Conservation (phyloP, 2,113 vertebrate species). For the Nansenia antarctica region DNA sequence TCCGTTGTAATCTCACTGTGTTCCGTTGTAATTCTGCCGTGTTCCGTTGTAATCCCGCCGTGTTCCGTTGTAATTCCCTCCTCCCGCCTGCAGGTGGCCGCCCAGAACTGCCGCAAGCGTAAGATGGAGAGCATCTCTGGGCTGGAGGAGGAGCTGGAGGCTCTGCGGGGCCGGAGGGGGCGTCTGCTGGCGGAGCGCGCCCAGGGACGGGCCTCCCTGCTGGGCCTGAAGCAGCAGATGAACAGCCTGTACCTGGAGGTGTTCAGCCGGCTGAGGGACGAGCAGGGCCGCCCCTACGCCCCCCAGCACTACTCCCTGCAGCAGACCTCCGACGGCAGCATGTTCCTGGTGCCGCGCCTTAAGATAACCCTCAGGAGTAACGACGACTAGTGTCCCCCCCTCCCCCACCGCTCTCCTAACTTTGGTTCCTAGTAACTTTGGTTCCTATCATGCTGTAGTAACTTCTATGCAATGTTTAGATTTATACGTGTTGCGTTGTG, state of each 20-base stretch:
- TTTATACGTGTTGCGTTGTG: not conserved
- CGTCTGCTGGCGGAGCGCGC: constrained; percentile 80
- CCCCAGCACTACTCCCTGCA: constrained; percentile 83
- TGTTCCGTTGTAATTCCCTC: too few relatives aligned
- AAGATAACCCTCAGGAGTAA: constrained; percentile 73
- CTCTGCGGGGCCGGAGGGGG: constrained; percentile 80
- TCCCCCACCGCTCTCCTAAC: not conserved
- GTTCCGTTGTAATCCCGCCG: too few relatives aligned
- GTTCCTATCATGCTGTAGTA: constrained; percentile 3
- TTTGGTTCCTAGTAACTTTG: constrained; percentile 13
- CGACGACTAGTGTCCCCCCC: constrained; percentile 10
- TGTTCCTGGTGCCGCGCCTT: constrained; percentile 83
- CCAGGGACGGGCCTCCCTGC: constrained; percentile 77
- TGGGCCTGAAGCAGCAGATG: constrained; percentile 79
- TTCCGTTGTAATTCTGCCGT: too few relatives aligned
- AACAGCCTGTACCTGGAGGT: constrained; percentile 81
- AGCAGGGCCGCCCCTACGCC: constrained; percentile 80
- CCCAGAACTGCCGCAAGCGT: constrained; percentile 87
- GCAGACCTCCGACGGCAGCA: constrained; percentile 81
- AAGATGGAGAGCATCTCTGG: constrained; percentile 86
- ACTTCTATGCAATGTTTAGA: not conserved
- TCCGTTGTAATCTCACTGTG: too few relatives aligned
- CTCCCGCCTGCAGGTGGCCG: constrained; percentile 62
- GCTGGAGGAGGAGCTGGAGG: constrained; percentile 80
- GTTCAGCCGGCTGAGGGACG: constrained; percentile 83